Evolutionary conservation across 2,113 vertebrate species (phyloP), one percentile per base, ranked within the genome.

Genomic region (Pampusana beccarii): DNA sequence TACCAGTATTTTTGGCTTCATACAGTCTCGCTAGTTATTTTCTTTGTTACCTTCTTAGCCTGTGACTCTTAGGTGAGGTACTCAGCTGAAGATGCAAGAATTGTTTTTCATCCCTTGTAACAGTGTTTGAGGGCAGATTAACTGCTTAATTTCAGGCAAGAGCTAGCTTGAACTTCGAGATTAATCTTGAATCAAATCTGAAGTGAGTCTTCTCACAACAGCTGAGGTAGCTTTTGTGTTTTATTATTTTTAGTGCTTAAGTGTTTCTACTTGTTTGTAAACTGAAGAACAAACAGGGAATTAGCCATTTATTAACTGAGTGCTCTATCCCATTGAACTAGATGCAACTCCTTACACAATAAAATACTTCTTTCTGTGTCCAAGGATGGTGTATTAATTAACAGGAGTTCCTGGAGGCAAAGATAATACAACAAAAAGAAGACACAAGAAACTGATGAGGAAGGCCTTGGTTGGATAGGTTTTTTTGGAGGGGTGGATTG

Each of bases 31-130:
- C 31, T 42, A 25, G 1, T 11, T 46, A 34, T 46, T 90, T 69
- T 40, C 44, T 75, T 82, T 0, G 0, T 51, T 90, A 15, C 9
- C 5, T 25, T 73, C 29, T 64, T 46, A 42, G 3, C 2, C 10
- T 38, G 4, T 40, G 6, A 19, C 48, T 86, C 11, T 44, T 65
- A 69, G 33, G 4, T 81, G 58, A 60, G 20, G 12, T 42, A 56
- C 16, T 81, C 20, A 62, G 11, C 7, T 51, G 67, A 90, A 73
- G 29, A 56, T 13, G 1, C 16, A 74, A 46, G 12, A 62, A 57
- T 54, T 42, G 4, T 0, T 75, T 79, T 86, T 62, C 11, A 38
- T 8, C 9, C 12, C 21, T 61, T 17, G n/a, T n/a, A 69, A 54
- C 23, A 20, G 14, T 81, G 5, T 67, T 74, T 46, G 26, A 79